Percentiles rank a stretch among this genome's conserved stretches.
Conservation (phyloP, 2,888 invertebrate species). For the Hirtodrosophila confusa region DNA sequence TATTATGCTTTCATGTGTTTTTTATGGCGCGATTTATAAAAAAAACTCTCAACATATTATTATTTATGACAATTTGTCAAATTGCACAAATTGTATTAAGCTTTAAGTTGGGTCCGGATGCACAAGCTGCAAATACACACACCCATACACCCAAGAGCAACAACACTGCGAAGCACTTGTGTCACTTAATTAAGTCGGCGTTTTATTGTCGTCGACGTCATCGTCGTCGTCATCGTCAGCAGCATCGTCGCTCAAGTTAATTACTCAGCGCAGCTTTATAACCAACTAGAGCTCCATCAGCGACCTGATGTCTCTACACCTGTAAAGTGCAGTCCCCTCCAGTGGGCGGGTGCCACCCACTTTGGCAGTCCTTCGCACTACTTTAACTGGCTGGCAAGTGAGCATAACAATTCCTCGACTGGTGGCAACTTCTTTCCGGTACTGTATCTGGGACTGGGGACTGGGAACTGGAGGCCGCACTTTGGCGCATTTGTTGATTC, state of each 20-base stretch:
- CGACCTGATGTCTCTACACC: not conserved
- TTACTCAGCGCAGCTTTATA: constrained; percentile 57
- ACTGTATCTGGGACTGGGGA: not conserved
- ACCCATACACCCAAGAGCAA: constrained; percentile 13
- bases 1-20: not conserved
- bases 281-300: constrained; percentile 12
- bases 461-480: constrained; percentile 47
- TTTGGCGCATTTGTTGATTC: constrained; percentile 78
- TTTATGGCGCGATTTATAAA: constrained; percentile 11
- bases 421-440: constrained; percentile 41
- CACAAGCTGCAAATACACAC: not conserved
- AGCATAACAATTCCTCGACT: constrained; percentile 71
- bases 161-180: constrained; percentile 61
- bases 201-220: constrained; percentile 68
- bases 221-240: constrained; percentile 13
- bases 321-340: constrained; percentile 12
- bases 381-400: constrained; percentile 71
- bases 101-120: constrained; percentile 14
- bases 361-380: constrained; percentile 48
- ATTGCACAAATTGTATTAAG: constrained; percentile 41
- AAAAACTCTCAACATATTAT: not conserved
- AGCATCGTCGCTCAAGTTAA: constrained; percentile 72
- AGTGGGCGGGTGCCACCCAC: constrained; percentile 28
- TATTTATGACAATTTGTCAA: constrained; percentile 27
- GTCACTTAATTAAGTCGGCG: constrained; percentile 78